Percentiles rank a stretch among this genome's conserved stretches.
Conservation (phyloP, 2,888 invertebrate genomes). For the Cephus runcator region DNA sequence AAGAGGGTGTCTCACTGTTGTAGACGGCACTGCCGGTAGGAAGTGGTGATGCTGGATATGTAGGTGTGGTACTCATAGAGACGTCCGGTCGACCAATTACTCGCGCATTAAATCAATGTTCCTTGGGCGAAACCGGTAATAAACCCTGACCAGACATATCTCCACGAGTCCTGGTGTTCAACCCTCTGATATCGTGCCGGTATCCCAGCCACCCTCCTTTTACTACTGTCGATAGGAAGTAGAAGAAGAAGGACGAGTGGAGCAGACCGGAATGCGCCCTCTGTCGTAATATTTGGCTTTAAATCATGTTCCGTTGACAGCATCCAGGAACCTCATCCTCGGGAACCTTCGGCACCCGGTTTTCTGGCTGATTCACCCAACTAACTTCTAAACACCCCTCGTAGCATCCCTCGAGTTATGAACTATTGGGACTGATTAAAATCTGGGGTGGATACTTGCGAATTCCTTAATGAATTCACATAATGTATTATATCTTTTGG, state of each 20-base stretch:
- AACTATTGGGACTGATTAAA: conserved; percentile 17
- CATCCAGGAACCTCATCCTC: conserved; percentile 16
- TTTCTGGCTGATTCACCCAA: conserved; percentile 17
- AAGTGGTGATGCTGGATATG: conserved; percentile 15
- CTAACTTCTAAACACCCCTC: conserved; percentile 14
- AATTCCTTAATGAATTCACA: too few species aligned
- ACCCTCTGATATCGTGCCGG: not conserved
- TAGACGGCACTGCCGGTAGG: conserved; percentile 11
- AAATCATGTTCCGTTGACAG: conserved; percentile 65
- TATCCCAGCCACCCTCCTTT: not conserved
- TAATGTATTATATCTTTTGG: too few species aligned
- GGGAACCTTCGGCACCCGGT: too few species aligned
- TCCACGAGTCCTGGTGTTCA: conserved; percentile 9
- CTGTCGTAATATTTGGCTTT: conserved; percentile 66
- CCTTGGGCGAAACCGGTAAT: conserved; percentile 56
- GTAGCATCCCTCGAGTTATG: conserved; percentile 10
- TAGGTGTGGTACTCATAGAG: conserved; percentile 53
- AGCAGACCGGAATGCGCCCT: conserved; percentile 53
- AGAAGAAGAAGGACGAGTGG: conserved; percentile 14
- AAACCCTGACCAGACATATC: conserved; percentile 43
- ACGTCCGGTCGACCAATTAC: conserved; percentile 64
- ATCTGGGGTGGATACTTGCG: not conserved
- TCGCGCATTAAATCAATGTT: conserved; percentile 65
- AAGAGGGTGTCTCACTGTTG: conserved; percentile 29
- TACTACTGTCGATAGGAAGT: too few species aligned